Base-by-base conservation (phyloP, 1,140 invertebrate species). In the Oncopodura yosiiana region DNA sequence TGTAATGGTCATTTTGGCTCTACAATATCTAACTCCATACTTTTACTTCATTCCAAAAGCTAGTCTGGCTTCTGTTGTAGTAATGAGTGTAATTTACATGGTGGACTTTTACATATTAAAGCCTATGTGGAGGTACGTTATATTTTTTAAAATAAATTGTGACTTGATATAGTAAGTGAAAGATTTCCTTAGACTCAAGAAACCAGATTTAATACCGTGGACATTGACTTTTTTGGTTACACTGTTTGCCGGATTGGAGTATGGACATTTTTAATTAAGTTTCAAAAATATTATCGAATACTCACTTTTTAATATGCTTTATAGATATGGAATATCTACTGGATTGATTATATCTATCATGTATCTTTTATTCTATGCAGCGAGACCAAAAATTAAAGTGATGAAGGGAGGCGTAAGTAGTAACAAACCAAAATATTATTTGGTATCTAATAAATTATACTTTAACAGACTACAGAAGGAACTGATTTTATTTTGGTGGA, bases 321-420 rank as follows among this genome's bases (percentile, higher is more conserved):
- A 69, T 79, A 0, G 77, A 70, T 81, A 87, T 68, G 92, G 91
- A 45, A 93, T 96, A 66, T 73, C 94, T 2, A 78, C 84, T 60
- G 92, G 92, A 12, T 82, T 94, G 41, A 82, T 82, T n/a, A 72
- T 92, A n/a, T 92, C 91, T 65, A 73, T 95, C 11, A 72, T 90
- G 5, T 87, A 93, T 63, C 83, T 95, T 39, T 72, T 95, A 5
- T 92, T 93, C 67, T 84, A 90, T 65, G 85, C 86, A 23, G 88
- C 91, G 0, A 75, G 88, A 58, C 90, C 91, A 21, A 86, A 87
- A 67, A 81, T 94, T 29, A 77, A 77, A 3, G 78, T 86, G 3
- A 83, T 86, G 68, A 78, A 79, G 56, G 69, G 84, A 12, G 78
- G 73, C 66, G 81, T 83, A 69, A 75, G 71, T 67, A 41, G 37